A percentile compares a stretch with the other conserved stretches of the same genome.
Conservation (phyloP, 2,113 vertebrate genomes). For the Butastur rufipennis region DNA sequence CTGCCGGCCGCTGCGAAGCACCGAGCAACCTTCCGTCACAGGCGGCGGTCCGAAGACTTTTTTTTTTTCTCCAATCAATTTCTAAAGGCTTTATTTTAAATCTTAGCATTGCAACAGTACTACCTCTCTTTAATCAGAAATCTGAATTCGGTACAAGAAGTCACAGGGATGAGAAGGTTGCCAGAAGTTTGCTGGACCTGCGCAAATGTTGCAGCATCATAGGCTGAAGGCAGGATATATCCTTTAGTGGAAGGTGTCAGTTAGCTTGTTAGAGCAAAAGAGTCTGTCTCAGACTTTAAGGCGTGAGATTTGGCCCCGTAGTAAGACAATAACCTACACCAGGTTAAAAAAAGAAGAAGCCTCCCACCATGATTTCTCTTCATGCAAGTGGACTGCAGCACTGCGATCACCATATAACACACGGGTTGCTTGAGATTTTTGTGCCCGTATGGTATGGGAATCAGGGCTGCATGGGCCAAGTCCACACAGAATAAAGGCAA, state of each 20-base stretch:
- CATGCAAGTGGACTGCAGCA: neutral
- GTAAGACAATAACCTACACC: neutral
- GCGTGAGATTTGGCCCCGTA: accelerated
- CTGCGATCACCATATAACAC: neutral
- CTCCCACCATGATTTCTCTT: neutral
- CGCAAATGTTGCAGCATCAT: neutral
- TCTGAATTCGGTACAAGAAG: neutral
- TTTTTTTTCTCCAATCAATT: neutral
- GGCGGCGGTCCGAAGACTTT: neutral
- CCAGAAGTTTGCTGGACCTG: neutral
- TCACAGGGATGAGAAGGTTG: neutral
- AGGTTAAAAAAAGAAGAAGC: neutral
- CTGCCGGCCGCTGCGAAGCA: neutral
- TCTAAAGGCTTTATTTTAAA: neutral
- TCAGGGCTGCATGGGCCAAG: neutral
- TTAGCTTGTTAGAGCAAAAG: neutral
- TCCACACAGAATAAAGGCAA: neutral
- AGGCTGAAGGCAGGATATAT: neutral
- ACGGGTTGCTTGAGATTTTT: neutral
- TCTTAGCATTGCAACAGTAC: neutral
- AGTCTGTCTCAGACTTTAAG: neutral
- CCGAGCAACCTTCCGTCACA: neutral
- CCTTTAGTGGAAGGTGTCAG: neutral
- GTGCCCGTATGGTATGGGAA: neutral
- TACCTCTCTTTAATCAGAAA: neutral